Evolutionary conservation across 2,113 vertebrate species (phyloP).

Genomic region (Oostethus manadensis): DNA sequence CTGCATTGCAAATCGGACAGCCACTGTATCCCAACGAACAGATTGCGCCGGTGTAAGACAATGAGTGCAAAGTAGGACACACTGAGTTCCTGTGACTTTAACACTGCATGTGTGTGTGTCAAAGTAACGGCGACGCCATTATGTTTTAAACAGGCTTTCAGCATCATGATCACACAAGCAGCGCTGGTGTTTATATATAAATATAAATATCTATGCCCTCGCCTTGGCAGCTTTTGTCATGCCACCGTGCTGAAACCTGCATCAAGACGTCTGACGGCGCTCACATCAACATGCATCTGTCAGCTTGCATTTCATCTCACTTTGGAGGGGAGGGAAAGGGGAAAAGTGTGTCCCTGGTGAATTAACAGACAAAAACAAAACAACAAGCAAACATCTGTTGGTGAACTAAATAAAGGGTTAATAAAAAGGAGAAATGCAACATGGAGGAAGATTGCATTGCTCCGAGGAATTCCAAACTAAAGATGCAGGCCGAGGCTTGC

Average conservation of each 20-base stretch:
- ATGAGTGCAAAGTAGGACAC: slow-evolving; percentile 4
- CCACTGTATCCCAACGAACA: not conserved
- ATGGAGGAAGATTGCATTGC: too few relatives aligned
- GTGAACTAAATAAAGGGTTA: not conserved
- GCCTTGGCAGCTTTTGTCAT: slow-evolving; percentile 7
- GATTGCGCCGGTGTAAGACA: not conserved
- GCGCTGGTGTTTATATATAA: too few relatives aligned
- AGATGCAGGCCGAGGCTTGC: slow-evolving; percentile 12
- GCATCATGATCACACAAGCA: slow-evolving; percentile 4
- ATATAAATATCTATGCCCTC: not conserved
- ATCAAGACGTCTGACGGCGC: slow-evolving; percentile 25
- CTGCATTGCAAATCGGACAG: not conserved
- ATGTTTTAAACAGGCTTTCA: slow-evolving; percentile 8
- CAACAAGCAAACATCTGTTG: not conserved
- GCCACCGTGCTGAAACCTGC: slow-evolving; percentile 10
- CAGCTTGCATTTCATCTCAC: slow-evolving; percentile 26
- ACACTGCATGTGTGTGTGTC: not conserved
- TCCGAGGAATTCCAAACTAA: not conserved
- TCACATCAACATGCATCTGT: slow-evolving; percentile 24
- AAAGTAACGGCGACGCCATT: not conserved
- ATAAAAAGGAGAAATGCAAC: slow-evolving; percentile 5
- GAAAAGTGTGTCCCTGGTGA: slow-evolving; percentile 22
- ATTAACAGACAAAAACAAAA: slow-evolving; percentile 19
- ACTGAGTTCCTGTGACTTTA: not conserved
- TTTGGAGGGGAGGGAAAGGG: slow-evolving; percentile 26